These are phyloP conservation scores for Actinernus sp. DNA, from an alignment of 92 coral and sea anemone genomes.

Conservation along the genomic window DNA sequence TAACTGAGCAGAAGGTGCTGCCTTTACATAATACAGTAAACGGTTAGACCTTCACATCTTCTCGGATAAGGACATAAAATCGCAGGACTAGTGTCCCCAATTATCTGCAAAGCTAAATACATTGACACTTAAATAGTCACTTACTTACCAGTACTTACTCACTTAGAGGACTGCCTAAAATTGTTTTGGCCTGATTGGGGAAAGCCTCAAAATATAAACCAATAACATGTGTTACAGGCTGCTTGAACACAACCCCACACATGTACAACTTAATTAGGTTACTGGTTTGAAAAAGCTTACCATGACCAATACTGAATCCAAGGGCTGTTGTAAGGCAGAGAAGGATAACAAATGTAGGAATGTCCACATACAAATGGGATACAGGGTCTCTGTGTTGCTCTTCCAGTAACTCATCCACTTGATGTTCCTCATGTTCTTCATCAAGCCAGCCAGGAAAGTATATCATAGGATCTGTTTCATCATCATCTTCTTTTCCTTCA, in stretches of 20 bases:
- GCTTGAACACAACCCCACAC: not conserved
- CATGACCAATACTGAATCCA: slow-evolving; percentile 97
- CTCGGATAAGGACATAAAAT: too few species aligned
- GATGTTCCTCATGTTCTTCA: not conserved
- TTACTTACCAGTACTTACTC: too few species aligned
- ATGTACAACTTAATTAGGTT: not conserved
- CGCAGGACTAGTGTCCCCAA: too few species aligned
- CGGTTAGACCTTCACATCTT: too few species aligned
- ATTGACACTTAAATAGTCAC: too few species aligned
- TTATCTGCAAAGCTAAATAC: too few species aligned
- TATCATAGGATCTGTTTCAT: not conserved
- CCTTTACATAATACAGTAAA: too few species aligned
- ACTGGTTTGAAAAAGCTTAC: slow-evolving; percentile 43
- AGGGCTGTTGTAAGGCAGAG: slow-evolving; percentile 94
- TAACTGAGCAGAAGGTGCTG: too few species aligned
- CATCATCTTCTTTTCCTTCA: not conserved
- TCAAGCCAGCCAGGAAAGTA: slow-evolving; percentile 2
- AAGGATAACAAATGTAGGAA: slow-evolving; percentile 85
- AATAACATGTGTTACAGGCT: too few species aligned
- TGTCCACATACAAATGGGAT: slow-evolving; percentile 68
- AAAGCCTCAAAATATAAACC: too few species aligned
- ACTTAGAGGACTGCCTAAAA: too few species aligned
- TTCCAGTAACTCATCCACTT: not conserved
- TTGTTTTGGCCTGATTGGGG: too few species aligned
- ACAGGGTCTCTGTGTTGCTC: slow-evolving; percentile 4